A percentile compares a stretch with the other conserved stretches of the same genome.
phyloP scores from a whole-genome alignment of 2,888 invertebrate species.

The Lepidochitona cinerea region DNA sequence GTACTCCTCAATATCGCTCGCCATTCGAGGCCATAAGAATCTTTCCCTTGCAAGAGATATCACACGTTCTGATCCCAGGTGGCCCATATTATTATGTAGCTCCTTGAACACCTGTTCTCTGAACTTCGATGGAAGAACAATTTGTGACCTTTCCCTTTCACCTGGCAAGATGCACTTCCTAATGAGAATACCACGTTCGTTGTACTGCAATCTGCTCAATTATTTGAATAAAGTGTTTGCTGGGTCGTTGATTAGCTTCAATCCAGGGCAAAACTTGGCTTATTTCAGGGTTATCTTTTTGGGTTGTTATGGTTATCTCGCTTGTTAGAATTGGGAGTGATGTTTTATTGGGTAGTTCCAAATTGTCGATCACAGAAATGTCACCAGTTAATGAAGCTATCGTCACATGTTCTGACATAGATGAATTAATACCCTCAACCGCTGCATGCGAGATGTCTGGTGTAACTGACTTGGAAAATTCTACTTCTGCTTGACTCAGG shows the following conservation, averaged over 20 bases:
- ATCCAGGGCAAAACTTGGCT: too few species aligned
- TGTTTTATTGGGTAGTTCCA: background rate
- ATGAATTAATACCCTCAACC: background rate
- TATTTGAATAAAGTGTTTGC: too few species aligned
- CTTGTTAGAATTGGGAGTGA: background rate
- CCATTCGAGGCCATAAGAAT: slow-evolving; percentile 11
- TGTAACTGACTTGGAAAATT: background rate
- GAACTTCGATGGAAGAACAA: background rate
- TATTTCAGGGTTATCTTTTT: too few species aligned
- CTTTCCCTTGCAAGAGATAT: background rate
- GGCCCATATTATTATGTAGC: slow-evolving; percentile 10
- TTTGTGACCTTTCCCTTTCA: background rate
- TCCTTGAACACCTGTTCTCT: background rate
- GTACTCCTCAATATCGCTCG: background rate
- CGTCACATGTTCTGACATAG: background rate
- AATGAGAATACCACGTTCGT: too few species aligned
- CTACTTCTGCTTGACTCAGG: background rate
- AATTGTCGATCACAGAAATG: background rate
- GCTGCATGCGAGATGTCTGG: background rate
- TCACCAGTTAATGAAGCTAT: too few species aligned
- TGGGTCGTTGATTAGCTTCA: too few species aligned
- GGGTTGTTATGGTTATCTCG: background rate
- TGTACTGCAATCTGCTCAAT: too few species aligned
- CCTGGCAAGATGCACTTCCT: too few species aligned
- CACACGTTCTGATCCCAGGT: background rate